phyloP scores from a whole-genome alignment of 2,113 vertebrate genomes.

The Catharus fuscescens region DNA sequence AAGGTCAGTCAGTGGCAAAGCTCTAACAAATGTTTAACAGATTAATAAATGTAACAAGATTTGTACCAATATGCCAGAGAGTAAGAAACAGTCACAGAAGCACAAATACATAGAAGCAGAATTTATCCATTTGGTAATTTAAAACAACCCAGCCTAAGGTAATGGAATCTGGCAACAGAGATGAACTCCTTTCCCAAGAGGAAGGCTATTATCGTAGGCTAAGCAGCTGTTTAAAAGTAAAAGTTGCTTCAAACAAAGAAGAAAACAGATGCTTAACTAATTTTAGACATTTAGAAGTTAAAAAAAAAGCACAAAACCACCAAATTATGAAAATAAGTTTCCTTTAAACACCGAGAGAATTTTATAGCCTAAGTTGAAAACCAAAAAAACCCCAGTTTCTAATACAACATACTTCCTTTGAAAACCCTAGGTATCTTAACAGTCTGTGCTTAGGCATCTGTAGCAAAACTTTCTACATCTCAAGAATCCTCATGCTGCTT shows the following conservation, averaged over 20 bases:
- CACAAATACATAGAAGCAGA: background rate
- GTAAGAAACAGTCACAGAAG: background rate
- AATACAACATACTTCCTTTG: background rate
- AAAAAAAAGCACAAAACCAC: background rate
- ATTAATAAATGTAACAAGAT: background rate
- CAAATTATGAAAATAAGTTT: conserved; percentile 8
- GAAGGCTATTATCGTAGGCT: background rate
- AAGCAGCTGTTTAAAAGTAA: conserved; percentile 31
- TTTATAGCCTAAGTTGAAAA: background rate
- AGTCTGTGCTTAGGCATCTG: background rate
- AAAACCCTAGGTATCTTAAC: background rate
- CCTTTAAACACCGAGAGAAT: background rate
- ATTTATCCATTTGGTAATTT: background rate
- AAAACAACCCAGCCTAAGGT: background rate
- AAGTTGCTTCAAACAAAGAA: conserved; percentile 2
- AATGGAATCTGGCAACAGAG: conserved; percentile 9
- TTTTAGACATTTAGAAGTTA: background rate
- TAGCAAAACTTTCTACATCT: background rate
- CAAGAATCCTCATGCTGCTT: conserved; percentile 18
- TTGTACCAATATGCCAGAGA: background rate
- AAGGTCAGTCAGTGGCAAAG: background rate
- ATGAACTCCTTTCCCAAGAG: background rate
- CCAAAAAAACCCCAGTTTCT: background rate
- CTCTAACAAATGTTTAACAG: background rate
- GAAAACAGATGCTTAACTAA: conserved; percentile 48